Evolutionary conservation across 1,140 invertebrate species (phyloP), one percentile per base, ranked within the genome.

Genomic region (Listronotus bonariensis): DNA sequence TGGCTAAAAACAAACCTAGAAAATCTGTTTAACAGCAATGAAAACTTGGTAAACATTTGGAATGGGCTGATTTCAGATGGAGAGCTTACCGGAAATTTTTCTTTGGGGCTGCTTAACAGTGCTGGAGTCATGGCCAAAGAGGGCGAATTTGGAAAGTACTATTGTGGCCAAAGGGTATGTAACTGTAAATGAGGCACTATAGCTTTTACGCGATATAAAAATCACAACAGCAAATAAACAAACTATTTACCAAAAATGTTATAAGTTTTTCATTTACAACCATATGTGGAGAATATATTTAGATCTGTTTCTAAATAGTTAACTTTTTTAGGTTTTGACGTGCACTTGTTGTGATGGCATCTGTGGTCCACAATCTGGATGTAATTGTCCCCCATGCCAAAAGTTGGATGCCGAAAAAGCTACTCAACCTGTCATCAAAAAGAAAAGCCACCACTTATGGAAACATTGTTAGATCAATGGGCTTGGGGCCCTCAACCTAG

Each of bases 311-410:
- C 20, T 26, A 5, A 26, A 26, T 26, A 26, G 5, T 26, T 5
- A 26, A 26, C 20, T 5, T 48, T 76, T 79, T 34, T 74, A 85
- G 84, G 83, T 89, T 38, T 80, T 93, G 60, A 87, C 87, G 17
- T 93, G 92, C 79, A 85, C 86, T 17, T 93, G 92, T 77, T 93
- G 92, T 79, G 90, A 93, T 85, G 90, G 90, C 18, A 87, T 92
- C 53, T 93, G 92, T 81, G 91, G 91, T 32, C 91, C 91, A 17
- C 85, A 88, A 72, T 86, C 84, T 63, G 92, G 91, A n/a, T 95
- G 92, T 78, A 92, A 92, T 77, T 95, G 92, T 78, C 78, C 78
- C 43, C 86, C 90, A 12, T 95, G 92, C 79, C 88, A 91, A 73
- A 85, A 86, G 76, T 79, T 92, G 42, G 89, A 91, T 72, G 82